Base-by-base conservation (phyloP, 2,113 vertebrate genomes). In the Phyllopteryx taeniolatus region DNA sequence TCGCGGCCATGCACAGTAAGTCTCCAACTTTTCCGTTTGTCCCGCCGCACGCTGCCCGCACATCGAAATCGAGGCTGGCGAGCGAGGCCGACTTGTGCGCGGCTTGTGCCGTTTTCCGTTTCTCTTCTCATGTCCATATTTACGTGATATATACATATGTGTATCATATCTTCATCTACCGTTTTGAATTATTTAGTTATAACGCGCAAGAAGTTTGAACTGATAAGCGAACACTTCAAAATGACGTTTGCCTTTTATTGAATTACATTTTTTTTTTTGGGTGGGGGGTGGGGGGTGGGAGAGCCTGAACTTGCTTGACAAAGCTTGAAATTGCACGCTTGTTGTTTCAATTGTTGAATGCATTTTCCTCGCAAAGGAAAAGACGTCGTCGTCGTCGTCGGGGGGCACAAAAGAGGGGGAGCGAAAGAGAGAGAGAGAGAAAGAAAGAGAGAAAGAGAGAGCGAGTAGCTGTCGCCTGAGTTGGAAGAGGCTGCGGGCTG, bases 1-100 rank as follows among this genome's bases (percentile, higher is more conserved):
- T 99, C 87, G 96, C 97, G 85, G 96, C 97, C 73, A 98, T 99
- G 97, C 97, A 99, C 94, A 95, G 97, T 99, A 96, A 99, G 97
- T 90, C 80, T 54, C 51, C 59, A 5, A 11, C 15, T 64, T 79
- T 67, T n/a, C 35, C 35, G 35, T 39, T 6, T 39, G 27, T 27
- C 27, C 27, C 27, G 27, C 27, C 27, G 47, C 46, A 51, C 35
- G 31, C 20, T 67, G 0, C 17, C 11, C 22, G 6, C 33, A 2
- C 20, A 22, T 44, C 39, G 22, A 20, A 63, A 57, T 57, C 54
- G 10, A 57, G 8, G 20, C 13, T 47, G 35, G 35, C 35, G 27
- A 39, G 35, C 35, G 4, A 6, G 4, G 35, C 35, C 35, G 35
- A 39, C 35, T 3, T 39, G 4, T 39, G 3, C 35, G 6, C 35